Evolutionary conservation across 2,797 vertebrate genomes (phyloP).

Genomic region (Kryptolebias ocellatus): DNA sequence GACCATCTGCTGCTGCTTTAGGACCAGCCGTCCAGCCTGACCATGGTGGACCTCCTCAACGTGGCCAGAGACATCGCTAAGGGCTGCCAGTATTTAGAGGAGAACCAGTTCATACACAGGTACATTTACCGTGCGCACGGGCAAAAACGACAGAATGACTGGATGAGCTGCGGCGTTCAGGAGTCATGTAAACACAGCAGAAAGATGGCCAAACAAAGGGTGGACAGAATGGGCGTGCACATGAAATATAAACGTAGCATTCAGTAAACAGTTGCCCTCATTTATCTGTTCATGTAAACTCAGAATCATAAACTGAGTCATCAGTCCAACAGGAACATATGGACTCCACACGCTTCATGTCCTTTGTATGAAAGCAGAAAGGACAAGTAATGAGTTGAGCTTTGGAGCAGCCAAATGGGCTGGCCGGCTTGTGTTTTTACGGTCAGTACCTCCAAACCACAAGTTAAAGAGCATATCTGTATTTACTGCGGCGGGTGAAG

Average conservation of each 20-base stretch:
- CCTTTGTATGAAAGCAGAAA: conserved; percentile 41
- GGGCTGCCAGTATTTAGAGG: conserved; percentile 97
- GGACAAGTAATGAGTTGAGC: conserved; percentile 58
- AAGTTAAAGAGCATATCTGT: conserved; percentile 27
- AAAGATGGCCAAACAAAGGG: neutral
- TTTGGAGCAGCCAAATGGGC: conserved; percentile 56
- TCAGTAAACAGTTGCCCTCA: conserved; percentile 15
- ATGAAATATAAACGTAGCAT: too few relatives aligned
- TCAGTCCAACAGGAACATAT: conserved; percentile 50
- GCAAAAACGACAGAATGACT: neutral
- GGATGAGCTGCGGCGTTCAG: neutral
- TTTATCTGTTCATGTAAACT: conserved; percentile 29
- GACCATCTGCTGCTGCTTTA: conserved; percentile 58
- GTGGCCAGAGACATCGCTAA: conserved; percentile 95
- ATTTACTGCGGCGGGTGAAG: conserved; percentile 25
- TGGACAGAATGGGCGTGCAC: too few relatives aligned
- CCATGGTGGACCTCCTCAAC: conserved; percentile 95
- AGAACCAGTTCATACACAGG: conserved; percentile 99
- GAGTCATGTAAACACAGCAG: neutral
- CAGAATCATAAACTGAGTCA: conserved; percentile 21
- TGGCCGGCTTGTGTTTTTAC: conserved; percentile 60
- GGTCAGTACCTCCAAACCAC: conserved; percentile 49
- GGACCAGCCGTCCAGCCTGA: conserved; percentile 93
- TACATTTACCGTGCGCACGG: conserved; percentile 47
- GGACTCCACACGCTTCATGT: conserved; percentile 55